Evolutionary conservation across 2,113 vertebrate species (phyloP).

Genomic region (Mystacornis crossleyi): DNA sequence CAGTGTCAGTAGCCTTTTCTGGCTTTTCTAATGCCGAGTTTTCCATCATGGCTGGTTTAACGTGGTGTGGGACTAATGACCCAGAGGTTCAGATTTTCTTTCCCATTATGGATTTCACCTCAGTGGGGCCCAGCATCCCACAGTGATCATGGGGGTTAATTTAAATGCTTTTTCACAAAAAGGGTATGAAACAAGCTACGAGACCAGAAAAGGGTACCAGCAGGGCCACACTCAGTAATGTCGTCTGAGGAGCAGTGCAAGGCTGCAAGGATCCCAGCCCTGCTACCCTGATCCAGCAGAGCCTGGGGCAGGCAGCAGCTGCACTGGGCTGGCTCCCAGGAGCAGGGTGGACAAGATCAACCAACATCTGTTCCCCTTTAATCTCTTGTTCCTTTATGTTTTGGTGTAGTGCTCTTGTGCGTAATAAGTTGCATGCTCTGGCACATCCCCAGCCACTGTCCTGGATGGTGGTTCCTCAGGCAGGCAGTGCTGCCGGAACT

Average conservation of each 20-base stretch:
- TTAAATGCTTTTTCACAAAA: neutral
- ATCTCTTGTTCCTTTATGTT: constrained; percentile 49
- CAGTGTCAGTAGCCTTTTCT: neutral
- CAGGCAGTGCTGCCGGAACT: neutral
- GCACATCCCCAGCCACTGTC: neutral
- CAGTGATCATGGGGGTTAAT: neutral
- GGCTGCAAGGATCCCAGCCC: neutral
- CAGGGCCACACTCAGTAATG: neutral
- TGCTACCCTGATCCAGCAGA: neutral
- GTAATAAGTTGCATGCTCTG: neutral
- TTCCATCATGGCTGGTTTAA: neutral
- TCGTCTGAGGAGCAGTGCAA: neutral
- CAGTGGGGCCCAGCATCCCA: neutral
- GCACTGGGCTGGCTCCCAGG: neutral
- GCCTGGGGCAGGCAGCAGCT: constrained; percentile 10
- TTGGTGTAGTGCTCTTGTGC: neutral
- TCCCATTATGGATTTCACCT: neutral
- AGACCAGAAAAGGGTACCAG: neutral
- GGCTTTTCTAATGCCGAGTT: neutral
- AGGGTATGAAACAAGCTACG: neutral
- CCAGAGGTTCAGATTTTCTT: neutral
- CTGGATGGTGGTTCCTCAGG: neutral
- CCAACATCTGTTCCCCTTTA: constrained; percentile 56
- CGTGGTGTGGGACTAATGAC: neutral
- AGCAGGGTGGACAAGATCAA: constrained; percentile 14